A percentile compares a stretch with the other conserved stretches of the same genome.
Conservation (phyloP, 1,140 invertebrate species). For the Limonius californicus region DNA sequence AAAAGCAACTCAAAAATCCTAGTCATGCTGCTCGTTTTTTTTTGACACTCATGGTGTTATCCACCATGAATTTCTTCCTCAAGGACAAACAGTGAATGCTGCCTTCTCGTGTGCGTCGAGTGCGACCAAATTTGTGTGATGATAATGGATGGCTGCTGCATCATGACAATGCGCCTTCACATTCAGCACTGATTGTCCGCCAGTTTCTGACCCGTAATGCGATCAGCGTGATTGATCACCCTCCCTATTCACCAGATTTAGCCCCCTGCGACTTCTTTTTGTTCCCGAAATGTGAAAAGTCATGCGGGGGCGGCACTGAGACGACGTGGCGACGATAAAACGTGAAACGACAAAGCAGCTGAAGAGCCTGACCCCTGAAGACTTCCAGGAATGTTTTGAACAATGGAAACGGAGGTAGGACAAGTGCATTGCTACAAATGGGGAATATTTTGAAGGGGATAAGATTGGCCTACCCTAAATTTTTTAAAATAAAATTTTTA, state of each 20-base stretch:
- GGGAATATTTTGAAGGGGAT: conserved; percentile 15
- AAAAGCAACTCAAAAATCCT: not conserved
- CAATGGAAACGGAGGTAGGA: conserved; percentile 1
- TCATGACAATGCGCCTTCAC: not conserved
- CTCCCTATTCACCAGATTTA: not conserved
- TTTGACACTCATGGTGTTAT: not conserved
- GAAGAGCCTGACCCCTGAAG: not conserved
- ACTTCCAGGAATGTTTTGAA: conserved; percentile 1
- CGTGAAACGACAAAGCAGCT: not conserved
- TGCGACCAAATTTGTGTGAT: conserved; percentile 2
- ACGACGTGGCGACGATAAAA: conserved; percentile 1
- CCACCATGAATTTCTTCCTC: not conserved
- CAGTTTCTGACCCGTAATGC: not conserved
- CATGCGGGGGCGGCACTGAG: not conserved
- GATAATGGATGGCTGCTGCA: conserved; percentile 4
- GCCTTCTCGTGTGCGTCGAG: conserved; percentile 5
- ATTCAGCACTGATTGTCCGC: not conserved
- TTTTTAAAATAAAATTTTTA: conserved; percentile 1
- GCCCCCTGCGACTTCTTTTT: not conserved
- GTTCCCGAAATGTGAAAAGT: not conserved
- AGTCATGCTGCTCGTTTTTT: not conserved
- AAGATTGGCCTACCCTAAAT: conserved; percentile 3
- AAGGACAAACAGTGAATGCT: conserved; percentile 7
- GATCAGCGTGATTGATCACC: not conserved
- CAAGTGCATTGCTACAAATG: conserved; percentile 5